These are phyloP conservation scores for Poecile atricapillus DNA, from an alignment of 2,113 vertebrate species.

Conservation along the genomic window DNA sequence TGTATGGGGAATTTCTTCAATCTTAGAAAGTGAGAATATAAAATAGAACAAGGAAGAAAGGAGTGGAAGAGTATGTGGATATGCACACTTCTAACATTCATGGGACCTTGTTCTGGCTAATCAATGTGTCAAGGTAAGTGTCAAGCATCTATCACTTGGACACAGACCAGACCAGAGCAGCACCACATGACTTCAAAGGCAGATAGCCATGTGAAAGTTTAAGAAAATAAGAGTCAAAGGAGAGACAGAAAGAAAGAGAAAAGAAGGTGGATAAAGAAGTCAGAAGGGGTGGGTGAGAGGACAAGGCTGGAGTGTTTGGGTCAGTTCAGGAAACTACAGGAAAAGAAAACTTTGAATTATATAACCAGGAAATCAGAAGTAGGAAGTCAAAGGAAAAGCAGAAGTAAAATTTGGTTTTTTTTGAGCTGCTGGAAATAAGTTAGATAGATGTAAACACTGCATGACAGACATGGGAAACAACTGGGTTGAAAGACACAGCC, in stretches of 20 bases:
- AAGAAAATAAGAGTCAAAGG: neutral
- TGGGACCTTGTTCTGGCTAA: neutral
- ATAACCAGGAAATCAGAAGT: neutral
- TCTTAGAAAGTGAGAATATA: neutral
- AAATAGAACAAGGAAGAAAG: neutral
- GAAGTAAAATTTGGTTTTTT: neutral
- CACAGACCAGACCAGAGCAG: neutral
- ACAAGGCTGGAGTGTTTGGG: neutral
- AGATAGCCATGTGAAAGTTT: neutral
- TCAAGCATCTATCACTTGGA: neutral
- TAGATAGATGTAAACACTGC: neutral
- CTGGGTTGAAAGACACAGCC: neutral
- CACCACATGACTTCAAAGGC: neutral
- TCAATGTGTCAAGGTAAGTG: neutral
- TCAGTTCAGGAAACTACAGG: neutral
- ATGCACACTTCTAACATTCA: neutral
- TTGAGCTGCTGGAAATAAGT: neutral
- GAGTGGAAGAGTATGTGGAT: neutral
- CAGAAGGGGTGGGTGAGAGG: neutral
- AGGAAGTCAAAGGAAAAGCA: neutral
- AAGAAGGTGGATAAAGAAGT: neutral
- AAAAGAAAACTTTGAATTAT: constrained; percentile 1
- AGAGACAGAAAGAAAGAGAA: neutral
- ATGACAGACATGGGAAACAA: neutral
- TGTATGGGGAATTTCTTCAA: neutral